Evolutionary conservation across 2,888 invertebrate genomes (phyloP).

Genomic region (Selenia dentaria): DNA sequence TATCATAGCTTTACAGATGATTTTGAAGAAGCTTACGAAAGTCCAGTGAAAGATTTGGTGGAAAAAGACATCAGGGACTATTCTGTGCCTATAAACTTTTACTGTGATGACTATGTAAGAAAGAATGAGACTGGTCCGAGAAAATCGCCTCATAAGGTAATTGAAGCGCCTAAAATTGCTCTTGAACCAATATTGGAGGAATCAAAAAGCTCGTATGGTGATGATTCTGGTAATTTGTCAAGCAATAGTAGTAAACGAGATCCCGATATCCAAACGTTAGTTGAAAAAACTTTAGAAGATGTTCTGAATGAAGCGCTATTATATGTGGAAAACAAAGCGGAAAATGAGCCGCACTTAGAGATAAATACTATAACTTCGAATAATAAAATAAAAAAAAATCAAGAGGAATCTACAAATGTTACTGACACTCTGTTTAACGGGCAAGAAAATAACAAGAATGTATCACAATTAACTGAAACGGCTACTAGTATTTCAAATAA

Average conservation of each 20-base stretch:
- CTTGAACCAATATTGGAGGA: conserved; percentile 78
- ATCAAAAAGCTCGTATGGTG: conserved; percentile 70
- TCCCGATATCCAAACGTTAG: conserved; percentile 25
- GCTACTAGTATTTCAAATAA: conserved; percentile 3
- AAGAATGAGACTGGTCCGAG: conserved; percentile 50
- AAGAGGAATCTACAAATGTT: too few species aligned
- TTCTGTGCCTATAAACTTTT: conserved; percentile 73
- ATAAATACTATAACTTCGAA: too few species aligned
- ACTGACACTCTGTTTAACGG: neutral
- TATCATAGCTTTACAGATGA: conserved; percentile 77
- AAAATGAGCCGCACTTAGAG: neutral
- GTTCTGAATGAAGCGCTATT: neutral
- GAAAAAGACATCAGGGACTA: conserved; percentile 79
- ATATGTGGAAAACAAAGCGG: neutral
- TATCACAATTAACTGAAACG: neutral
- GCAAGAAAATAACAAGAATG: neutral
- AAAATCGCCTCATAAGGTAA: conserved; percentile 55
- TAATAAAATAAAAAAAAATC: too few species aligned
- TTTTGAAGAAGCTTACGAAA: conserved; percentile 69
- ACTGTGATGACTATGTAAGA: conserved; percentile 63
- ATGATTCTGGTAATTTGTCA: conserved; percentile 54
- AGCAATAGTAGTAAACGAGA: conserved; percentile 30
- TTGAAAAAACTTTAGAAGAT: conserved; percentile 20
- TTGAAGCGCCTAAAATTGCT: conserved; percentile 42
- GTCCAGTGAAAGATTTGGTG: conserved; percentile 74